Evolutionary conservation across 2,888 invertebrate genomes (phyloP).

Genomic region (Carcina quercana): DNA sequence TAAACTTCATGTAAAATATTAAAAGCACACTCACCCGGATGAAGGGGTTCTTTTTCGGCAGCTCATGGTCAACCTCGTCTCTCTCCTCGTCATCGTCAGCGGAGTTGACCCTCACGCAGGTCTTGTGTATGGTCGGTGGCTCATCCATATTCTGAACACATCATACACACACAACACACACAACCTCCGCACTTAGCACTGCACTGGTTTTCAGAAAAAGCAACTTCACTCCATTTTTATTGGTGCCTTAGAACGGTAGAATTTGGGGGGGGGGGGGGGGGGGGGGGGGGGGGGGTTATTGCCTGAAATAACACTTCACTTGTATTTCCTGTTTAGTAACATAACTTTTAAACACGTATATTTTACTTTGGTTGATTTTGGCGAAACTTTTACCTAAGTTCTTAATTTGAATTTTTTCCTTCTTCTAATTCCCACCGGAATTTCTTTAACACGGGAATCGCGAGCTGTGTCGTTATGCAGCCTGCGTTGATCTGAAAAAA

Average conservation of each 20-base stretch:
- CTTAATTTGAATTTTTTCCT: no score
- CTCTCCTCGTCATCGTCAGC: conserved; percentile 60
- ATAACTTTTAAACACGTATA: no score
- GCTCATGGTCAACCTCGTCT: conserved; percentile 57
- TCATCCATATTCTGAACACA: conserved; percentile 67
- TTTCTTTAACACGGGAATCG: not conserved
- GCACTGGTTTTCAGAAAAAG: no score
- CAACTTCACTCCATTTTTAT: no score
- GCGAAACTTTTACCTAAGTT: no score
- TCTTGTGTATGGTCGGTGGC: conserved; percentile 51
- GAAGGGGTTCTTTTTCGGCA: conserved; percentile 62
- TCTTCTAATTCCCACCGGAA: not conserved
- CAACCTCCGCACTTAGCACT: conserved; percentile 13
- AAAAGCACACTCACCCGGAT: conserved; percentile 50
- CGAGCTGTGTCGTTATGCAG: no score
- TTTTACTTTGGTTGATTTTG: no score
- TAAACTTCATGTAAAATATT: not conserved
- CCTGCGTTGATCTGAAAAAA: conserved; percentile 23
- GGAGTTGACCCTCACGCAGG: conserved; percentile 63
- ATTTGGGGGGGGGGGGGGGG: no score
- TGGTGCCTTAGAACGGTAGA: no score
- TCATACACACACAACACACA: conserved; percentile 35
- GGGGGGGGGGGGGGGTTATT: no score
- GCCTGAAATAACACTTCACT: no score
- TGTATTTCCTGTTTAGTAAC: no score